Base-by-base conservation (phyloP, 2,888 invertebrate genomes). In the Orthosia cruda region DNA sequence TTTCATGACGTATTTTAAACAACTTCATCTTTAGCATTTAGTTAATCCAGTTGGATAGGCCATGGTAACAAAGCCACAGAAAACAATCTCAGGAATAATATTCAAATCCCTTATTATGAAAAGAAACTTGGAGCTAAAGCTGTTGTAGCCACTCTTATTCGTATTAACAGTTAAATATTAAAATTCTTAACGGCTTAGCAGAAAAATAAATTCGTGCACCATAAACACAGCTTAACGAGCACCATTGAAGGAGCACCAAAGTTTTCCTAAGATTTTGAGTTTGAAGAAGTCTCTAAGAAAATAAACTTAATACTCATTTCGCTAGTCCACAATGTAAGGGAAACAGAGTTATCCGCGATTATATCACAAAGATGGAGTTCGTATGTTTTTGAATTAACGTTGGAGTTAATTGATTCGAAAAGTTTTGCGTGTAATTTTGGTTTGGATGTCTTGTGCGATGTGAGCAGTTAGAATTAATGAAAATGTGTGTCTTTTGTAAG, bases 221-320 rank as follows among this genome's bases (percentile, higher is more conserved):
- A 85, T 84, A 87, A 84, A 85, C 80, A 81, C 55, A 77, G 77
- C 76, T 85, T 84, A 86, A 88, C 82, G 84, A 87, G 80, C 72
- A 68, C 75, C 84, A 87, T 81, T 87, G 81, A 86, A 84, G 73
- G 59, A 84, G n/a, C n/a, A 84, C 78, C 80, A 74, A 88, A 87
- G 83, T 88, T 85, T 67, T 54, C 68, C 66, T 26, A 65, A 81
- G 77, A 83, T 83, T 78, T 81, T 61, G 70, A 82, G 80, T 80
- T 82, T 80, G 13, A 71, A 77, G 79, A 84, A 82, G 77, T 86
- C 75, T 65, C 58, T 23, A 59, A 77, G 81, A 75, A 86, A 74
- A 85, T 79, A 75, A 86, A 86, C 69, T 86, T 67, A 54, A 75
- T 58, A 63, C 74, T 83, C 76, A 87, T 87, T 86, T 71, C 64